Base-by-base conservation (phyloP, 30 jellyfish, hydroid and myxozoan genomes). In the Chrysaora quinquecirrha region DNA sequence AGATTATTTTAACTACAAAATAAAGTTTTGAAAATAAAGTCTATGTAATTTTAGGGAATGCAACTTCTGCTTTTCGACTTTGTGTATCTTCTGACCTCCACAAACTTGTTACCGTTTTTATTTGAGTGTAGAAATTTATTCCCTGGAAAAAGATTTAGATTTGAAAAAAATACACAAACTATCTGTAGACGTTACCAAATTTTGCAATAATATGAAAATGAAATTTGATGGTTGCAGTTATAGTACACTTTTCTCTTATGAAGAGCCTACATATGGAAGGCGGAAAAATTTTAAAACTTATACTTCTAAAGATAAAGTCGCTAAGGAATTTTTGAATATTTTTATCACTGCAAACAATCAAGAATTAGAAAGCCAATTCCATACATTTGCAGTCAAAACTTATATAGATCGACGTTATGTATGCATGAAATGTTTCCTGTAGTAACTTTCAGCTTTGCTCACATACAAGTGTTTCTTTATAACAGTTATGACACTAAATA, bases 61-160 rank as follows among this genome's bases (percentile, higher is more conserved):
- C 68, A 48, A 94, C 97, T 31, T 94, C 97, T 35, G 99, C 99
- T 54, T 87, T 94, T 35, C 78, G 65, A 84, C 94, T 90, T 52
- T 90, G 43, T 3, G 96, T 96, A 75, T 94, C 99, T 30, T 94
- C 97, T 33, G 78, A 90, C 20, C 99, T 89, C 99, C 99, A 94
- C 75, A 94, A 75, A 68, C 97, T 87, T 47, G 99, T 94, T 30
- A 94, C 96, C 18, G 99, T 94, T 69, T 94, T 94, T 84, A 96
- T 31, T 83, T 94, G 97, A 1, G 99, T 87, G 94, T 81, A 94
- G 87, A 94, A 94, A 27, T 94, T 77, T 29, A 94, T 75, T 48
- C 99, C 99, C 99, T 93, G 46, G 10, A 50, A 50, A 10, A 3
- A 58, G n/a, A n/a, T n/a, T n/a, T n/a, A n/a, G n/a, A n/a, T n/a